Percentiles rank a stretch among this genome's conserved stretches.
Conservation (phyloP, 1,140 invertebrate genomes). For the Caerostris darwini region DNA sequence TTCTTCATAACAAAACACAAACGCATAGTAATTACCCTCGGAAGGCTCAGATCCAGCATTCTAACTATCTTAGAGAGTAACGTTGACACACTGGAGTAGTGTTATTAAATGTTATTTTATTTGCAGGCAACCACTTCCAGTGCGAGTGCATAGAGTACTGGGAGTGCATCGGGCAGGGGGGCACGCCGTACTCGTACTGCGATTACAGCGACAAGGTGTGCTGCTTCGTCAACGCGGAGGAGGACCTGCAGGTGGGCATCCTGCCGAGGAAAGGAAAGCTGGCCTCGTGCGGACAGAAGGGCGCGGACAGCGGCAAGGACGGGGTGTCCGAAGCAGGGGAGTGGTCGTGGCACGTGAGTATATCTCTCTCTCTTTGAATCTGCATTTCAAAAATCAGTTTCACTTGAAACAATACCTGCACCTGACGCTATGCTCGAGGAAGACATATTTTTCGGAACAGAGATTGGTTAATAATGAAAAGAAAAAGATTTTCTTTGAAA, state of each 20-base stretch:
- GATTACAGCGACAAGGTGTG: conserved; percentile 82
- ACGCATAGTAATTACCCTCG: too few species aligned
- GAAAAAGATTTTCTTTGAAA: too few species aligned
- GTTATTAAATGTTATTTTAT: background rate
- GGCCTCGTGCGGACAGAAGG: conserved; percentile 81
- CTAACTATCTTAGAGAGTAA: too few species aligned
- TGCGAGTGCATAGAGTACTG: conserved; percentile 83
- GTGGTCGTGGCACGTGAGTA: conserved; percentile 84
- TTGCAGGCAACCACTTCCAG: conserved; percentile 38
- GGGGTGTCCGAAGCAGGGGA: conserved; percentile 82
- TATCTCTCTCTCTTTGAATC: too few species aligned
- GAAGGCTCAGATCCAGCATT: too few species aligned
- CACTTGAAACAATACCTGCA: too few species aligned
- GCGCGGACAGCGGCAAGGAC: conserved; percentile 80
- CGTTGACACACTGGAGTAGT: too few species aligned
- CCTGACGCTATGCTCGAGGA: too few species aligned
- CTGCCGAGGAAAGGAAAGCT: conserved; percentile 78
- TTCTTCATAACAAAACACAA: too few species aligned
- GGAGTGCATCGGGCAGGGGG: conserved; percentile 82
- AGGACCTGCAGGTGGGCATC: conserved; percentile 80
- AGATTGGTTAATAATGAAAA: too few species aligned
- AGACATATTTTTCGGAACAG: too few species aligned
- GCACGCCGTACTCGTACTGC: conserved; percentile 82
- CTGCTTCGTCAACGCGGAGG: conserved; percentile 81
- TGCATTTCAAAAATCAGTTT: too few species aligned